These are phyloP conservation scores for Chaetura pelagica DNA, from an alignment of 2,113 vertebrate species.

Conservation along the genomic window DNA sequence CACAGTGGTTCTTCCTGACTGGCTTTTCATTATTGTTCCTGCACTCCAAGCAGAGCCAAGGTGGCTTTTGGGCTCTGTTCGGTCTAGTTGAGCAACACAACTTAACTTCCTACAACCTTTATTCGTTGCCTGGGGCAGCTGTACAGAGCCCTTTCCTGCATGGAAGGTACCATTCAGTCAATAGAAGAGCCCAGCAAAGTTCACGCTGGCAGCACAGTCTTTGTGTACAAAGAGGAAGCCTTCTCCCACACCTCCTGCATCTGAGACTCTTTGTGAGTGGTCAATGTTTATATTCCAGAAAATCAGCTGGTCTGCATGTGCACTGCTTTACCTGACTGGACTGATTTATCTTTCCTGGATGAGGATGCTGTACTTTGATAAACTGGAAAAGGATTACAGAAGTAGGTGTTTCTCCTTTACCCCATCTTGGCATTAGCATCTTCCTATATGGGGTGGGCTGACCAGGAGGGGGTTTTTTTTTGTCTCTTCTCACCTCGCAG, in stretches of 20 bases:
- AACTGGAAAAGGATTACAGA: not conserved
- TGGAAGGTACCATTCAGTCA: not conserved
- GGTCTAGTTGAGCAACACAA: not conserved
- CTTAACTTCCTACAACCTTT: not conserved
- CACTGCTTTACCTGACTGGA: not conserved
- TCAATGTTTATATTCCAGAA: not conserved
- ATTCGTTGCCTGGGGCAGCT: not conserved
- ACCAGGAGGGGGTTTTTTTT: not conserved
- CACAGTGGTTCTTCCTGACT: fast-evolving
- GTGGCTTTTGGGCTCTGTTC: not conserved
- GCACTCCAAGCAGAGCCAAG: not conserved
- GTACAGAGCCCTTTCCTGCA: not conserved
- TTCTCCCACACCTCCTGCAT: not conserved
- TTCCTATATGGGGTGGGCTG: not conserved
- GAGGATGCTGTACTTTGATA: not conserved
- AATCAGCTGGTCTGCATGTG: not conserved
- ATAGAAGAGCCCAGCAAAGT: not conserved
- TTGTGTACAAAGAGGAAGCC: not conserved
- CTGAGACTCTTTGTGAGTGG: not conserved
- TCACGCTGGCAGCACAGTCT: not conserved
- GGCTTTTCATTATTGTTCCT: not conserved
- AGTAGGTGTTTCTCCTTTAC: not conserved
- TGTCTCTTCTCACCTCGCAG: not conserved
- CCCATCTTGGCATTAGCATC: fast-evolving
- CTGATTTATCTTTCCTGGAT: not conserved